Evolutionary conservation across 1,140 invertebrate species (phyloP).

Genomic region (Apolygus lucorum): DNA sequence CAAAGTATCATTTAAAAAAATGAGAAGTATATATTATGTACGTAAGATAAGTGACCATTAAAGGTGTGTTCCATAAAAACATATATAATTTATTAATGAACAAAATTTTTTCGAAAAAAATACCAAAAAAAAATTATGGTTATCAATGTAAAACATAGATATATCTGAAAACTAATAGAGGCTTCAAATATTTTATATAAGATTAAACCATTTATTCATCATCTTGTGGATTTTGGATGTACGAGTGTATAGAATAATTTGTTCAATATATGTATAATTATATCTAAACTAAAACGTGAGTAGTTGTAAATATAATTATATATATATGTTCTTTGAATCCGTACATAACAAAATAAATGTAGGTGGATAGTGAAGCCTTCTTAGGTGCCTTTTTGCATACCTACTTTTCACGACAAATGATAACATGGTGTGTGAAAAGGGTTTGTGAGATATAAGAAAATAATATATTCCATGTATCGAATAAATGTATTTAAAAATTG

Average conservation of each 20-base stretch:
- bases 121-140: neutral
- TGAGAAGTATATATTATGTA: neutral
- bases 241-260: too few relatives aligned
- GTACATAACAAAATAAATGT: slow-evolving; percentile 17
- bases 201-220: neutral
- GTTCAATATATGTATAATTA: neutral
- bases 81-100: neutral
- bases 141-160: neutral
- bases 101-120: neutral
- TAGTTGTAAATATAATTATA: neutral
- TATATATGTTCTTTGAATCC: slow-evolving; percentile 11
- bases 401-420: slow-evolving; percentile 27
- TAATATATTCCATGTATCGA: slow-evolving; percentile 31
- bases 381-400: slow-evolving; percentile 32
- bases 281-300: neutral
- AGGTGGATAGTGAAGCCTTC: slow-evolving; percentile 25
- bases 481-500: slow-evolving; percentile 28
- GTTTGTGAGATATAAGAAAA: slow-evolving; percentile 22
- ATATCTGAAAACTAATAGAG: neutral
- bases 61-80: neutral
- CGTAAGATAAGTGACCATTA: neutral
- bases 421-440: slow-evolving; percentile 32
- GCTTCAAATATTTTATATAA: slow-evolving; percentile 2
- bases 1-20: neutral
- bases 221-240: neutral